Percentiles rank a stretch among this genome's conserved stretches.
Evolutionary conservation across 2,888 invertebrate genomes (phyloP).

Genomic region (Holacanthella duospinosa): DNA sequence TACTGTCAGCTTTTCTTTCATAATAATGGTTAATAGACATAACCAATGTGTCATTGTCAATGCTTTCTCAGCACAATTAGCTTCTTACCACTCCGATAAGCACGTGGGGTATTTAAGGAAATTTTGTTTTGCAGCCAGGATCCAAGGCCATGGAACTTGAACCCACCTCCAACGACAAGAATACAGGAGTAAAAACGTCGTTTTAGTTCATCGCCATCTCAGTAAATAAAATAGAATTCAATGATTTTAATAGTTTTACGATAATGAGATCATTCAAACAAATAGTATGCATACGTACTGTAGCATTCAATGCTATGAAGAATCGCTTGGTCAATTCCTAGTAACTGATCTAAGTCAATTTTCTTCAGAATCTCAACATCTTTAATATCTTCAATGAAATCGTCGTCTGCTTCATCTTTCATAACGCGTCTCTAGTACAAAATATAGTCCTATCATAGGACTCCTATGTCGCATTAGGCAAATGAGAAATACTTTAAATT

Average conservation of each 20-base stretch:
- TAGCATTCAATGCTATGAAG: slow-evolving; percentile 84
- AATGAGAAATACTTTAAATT: no score
- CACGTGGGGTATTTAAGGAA: slow-evolving; percentile 68
- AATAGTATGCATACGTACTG: slow-evolving; percentile 15
- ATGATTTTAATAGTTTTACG: not conserved
- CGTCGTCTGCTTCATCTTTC: not conserved
- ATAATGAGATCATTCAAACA: not conserved
- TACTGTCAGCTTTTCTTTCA: no score
- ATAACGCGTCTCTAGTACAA: not conserved
- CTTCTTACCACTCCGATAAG: slow-evolving; percentile 56
- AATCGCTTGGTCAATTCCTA: slow-evolving; percentile 82
- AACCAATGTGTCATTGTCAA: no score
- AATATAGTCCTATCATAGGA: no score
- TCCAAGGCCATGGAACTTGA: slow-evolving; percentile 72
- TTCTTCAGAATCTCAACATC: not conserved
- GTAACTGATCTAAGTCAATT: slow-evolving; percentile 54
- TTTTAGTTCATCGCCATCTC: slow-evolving; percentile 69
- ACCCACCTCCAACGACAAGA: slow-evolving; percentile 81
- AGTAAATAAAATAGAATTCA: slow-evolving; percentile 8
- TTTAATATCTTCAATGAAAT: not conserved
- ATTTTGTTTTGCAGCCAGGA: slow-evolving; percentile 81
- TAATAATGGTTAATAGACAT: no score
- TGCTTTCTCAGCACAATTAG: no score
- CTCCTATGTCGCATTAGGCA: no score
- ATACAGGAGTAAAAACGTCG: slow-evolving; percentile 89